Evolutionary conservation across 2,888 invertebrate species (phyloP).

Genomic region (Eupithecia inturbata): DNA sequence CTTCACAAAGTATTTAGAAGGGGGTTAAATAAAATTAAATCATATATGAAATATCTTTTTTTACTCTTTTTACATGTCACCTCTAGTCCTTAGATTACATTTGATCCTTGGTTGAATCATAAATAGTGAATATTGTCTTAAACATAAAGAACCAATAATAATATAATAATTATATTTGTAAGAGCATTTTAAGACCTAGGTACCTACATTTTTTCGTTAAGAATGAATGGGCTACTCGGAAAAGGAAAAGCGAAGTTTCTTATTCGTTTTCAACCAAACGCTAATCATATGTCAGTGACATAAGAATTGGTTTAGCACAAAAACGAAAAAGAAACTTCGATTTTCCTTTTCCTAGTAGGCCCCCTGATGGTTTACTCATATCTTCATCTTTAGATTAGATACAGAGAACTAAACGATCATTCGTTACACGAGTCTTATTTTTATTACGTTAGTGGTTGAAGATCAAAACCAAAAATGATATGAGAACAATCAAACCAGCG

Average conservation of each 20-base stretch:
- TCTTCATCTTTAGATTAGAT: not conserved
- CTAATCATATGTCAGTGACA: no score
- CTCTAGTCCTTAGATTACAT: not conserved
- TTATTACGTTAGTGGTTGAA: constrained; percentile 49
- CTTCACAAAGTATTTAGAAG: not conserved
- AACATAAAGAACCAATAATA: not conserved
- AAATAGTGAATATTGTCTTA: not conserved
- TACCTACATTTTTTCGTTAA: not conserved
- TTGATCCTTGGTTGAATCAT: not conserved
- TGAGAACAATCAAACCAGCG: constrained; percentile 58
- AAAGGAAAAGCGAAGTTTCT: no score
- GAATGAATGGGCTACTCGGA: no score
- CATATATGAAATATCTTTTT: not conserved
- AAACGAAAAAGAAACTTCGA: no score
- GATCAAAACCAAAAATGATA: constrained; percentile 58
- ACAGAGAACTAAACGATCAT: not conserved
- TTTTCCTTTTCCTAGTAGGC: no score
- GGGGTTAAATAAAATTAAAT: not conserved
- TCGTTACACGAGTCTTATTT: not conserved
- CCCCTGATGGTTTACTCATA: not conserved
- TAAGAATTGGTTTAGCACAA: no score
- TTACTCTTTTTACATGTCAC: constrained; percentile 2
- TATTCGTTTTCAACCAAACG: no score
- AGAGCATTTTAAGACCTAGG: not conserved
- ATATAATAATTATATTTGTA: not conserved